Base-by-base conservation (phyloP, 2,888 invertebrate species). In the Ophion obscuratus region DNA sequence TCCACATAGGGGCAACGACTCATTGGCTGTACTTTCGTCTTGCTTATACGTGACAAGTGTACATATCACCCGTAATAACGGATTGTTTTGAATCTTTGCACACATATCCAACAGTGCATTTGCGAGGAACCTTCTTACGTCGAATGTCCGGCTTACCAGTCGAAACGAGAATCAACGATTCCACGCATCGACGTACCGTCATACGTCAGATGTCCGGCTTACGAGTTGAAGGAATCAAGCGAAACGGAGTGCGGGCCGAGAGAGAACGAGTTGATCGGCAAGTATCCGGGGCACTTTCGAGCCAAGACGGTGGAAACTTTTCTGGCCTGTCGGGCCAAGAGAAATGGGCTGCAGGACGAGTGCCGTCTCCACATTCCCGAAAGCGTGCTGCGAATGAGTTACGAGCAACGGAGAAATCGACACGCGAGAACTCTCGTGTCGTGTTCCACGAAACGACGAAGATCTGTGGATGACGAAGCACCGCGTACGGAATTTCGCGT, bases 291-390 rank as follows among this genome's bases (percentile, higher is more conserved):
- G 10, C 83, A 88, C 6, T 57, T 90, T 53, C 79, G 91, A 0
- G 74, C 84, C 2, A 75, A 70, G 47, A 84, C 86, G 31, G 7
- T 92, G 44, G 73, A 83, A 10, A 90, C 75, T 36, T 90, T 88
- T 74, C 85, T 87, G 31, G 68, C 81, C 0, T 90, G 90, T 74
- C 83, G 90, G 0, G 81, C 84, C 20, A 92, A 89, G 83, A 90
- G 89, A 40, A 90, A 92, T 47, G 92, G 91, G 9, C 88, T 92
- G 74, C 92, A 92, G 79, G 91, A 91, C 61, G 87, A 90, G 70
- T 91, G 90, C 67, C 76, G 67, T 24, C 78, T 88, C 57, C 86
- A 84, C 11, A 66, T 91, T n/a, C 87, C 70, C 88, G 17, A 85
- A 71, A 20, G 31, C 70, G 87, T 87, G 40, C 40, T 89, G 7